Conservation (phyloP, 2,797 vertebrate genomes). For the Schizothorax lantsangensis region DNA sequence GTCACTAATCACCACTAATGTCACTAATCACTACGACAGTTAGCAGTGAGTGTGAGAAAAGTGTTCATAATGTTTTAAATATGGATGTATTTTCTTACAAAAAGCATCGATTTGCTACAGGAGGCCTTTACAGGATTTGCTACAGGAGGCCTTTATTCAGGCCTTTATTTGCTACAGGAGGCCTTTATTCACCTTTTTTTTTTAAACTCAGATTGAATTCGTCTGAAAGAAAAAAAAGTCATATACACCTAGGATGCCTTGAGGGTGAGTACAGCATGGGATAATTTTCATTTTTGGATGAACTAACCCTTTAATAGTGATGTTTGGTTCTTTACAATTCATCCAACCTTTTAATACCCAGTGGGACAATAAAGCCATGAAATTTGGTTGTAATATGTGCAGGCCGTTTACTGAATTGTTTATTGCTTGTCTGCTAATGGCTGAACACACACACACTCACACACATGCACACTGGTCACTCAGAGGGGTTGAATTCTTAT, state of each 20-base stretch:
- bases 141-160: too few relatives aligned
- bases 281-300: neutral
- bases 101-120: too few relatives aligned
- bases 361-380: neutral
- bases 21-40: too few relatives aligned
- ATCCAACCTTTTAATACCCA: neutral
- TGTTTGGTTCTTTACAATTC: neutral
- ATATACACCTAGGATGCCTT: neutral
- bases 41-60: too few relatives aligned
- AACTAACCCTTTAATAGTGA: neutral
- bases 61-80: too few relatives aligned
- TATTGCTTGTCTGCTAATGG: neutral
- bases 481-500: neutral
- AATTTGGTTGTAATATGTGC: neutral
- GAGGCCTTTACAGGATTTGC: too few relatives aligned
- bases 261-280: neutral
- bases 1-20: too few relatives aligned
- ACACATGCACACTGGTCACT: neutral
- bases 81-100: too few relatives aligned
- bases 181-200: too few relatives aligned
- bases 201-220: too few relatives aligned
- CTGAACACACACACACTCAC: neutral
- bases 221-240: too few relatives aligned
- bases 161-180: too few relatives aligned
- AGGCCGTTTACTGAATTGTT: neutral